Evolutionary conservation across 2,113 vertebrate species (phyloP).

Genomic region (Noturus placidus): DNA sequence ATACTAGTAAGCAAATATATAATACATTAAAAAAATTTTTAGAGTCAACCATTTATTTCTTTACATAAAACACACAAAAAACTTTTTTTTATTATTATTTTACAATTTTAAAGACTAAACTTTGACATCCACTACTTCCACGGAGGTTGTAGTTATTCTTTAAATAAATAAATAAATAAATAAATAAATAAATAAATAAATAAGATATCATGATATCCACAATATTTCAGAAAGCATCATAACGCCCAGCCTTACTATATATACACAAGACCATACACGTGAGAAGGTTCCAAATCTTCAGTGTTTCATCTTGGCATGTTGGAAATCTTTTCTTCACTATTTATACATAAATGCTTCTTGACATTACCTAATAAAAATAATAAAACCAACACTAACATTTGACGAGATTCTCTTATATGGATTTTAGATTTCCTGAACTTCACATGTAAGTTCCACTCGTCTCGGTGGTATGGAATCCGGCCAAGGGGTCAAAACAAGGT

Average conservation of each 20-base stretch:
- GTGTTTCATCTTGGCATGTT: background rate
- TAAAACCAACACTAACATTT: background rate
- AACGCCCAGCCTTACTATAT: background rate
- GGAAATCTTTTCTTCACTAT: background rate
- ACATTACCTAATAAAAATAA: background rate
- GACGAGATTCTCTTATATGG: too few species aligned
- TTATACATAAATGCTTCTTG: background rate
- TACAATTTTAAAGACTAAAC: background rate
- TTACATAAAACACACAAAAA: background rate
- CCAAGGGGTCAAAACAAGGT: background rate
- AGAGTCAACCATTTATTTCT: too few species aligned
- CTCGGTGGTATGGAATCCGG: background rate
- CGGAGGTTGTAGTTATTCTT: background rate
- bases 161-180: background rate
- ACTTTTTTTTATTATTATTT: too few species aligned
- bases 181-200: background rate
- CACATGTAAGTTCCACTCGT: background rate
- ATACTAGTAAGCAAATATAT: background rate
- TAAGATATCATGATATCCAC: background rate
- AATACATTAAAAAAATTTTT: background rate
- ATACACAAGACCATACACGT: background rate
- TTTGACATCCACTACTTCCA: background rate
- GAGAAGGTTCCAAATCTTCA: background rate
- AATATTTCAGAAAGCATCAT: background rate
- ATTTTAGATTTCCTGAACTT: too few species aligned